Base-by-base conservation (phyloP, 2,888 invertebrate genomes). In the Drosophila affinis region DNA sequence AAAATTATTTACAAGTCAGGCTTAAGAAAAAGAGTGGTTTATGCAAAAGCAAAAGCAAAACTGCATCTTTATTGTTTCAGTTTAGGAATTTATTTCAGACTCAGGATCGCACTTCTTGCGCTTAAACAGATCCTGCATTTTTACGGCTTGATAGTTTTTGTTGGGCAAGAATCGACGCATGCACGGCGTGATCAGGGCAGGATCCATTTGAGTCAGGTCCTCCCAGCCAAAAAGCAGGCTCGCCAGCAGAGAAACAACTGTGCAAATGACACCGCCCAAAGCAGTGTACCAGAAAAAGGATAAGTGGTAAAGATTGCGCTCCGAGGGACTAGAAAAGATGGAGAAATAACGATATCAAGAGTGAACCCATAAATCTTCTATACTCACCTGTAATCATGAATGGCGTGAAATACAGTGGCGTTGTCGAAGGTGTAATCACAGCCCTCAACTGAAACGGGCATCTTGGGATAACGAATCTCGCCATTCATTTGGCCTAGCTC, bases 221-320 rank as follows among this genome's bases (percentile, higher is more conserved):
- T 93, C 92, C 1, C 93, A 93, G 18, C 93, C 93, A 24, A 93
- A 93, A 32, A 93, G 83, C 0, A 95, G 90, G 73, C 95, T 94
- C 0, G 94, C 93, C 0, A 95, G 32, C 27, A 94, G 91, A 0
- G 94, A 94, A 1, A 95, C 92, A 4, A 93, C 85, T 56, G 95
- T 92, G 0, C 95, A 94, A 2, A 96, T 93, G 0, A 93, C 75
- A 21, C 94, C 93, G 4, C 96, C 96, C 44, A 95, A 91, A 0
- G 94, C 92, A 0, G 95, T 95, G 77, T 95, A 95, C 95, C 95
- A 96, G 55, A 96, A 90, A 84, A 96, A 96, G 9, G 96, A 96
- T 55, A 96, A 92, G 59, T 95, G 95, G 83, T 95, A 91, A 7
- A 91, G 75, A 63, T 90, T 84, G 4, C 87, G 80, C 21, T 90